Evolutionary conservation across 2,797 vertebrate species (phyloP).

Genomic region (Rousettus madagascariensis): DNA sequence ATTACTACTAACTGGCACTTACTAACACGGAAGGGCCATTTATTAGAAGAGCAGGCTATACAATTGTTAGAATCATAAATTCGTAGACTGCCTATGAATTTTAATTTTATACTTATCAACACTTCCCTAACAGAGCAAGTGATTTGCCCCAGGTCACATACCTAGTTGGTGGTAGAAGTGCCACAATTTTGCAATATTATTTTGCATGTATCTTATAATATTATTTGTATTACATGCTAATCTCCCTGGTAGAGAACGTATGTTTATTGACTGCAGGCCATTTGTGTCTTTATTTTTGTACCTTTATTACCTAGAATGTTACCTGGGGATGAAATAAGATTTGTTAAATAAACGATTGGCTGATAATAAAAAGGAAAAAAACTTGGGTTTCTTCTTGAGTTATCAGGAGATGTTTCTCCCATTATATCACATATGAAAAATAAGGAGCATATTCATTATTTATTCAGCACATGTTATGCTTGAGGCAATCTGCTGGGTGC

Average conservation of each 20-base stretch:
- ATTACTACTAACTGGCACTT: neutral
- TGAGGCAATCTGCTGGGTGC: neutral
- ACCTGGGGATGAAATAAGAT: constrained; percentile 19
- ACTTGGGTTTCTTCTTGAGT: neutral
- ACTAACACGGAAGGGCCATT: neutral
- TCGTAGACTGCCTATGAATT: neutral
- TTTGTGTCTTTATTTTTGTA: constrained; percentile 45
- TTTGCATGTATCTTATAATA: neutral
- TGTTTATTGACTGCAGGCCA: neutral
- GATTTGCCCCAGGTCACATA: neutral
- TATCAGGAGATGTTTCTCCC: neutral
- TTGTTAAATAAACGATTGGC: constrained; percentile 27
- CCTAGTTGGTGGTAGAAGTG: neutral
- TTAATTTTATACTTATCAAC: neutral
- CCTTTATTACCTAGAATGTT: neutral
- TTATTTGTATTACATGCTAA: neutral
- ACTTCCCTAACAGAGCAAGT: neutral
- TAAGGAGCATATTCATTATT: neutral
- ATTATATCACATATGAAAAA: neutral
- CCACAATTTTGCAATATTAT: constrained; percentile 12
- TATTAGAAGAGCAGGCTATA: neutral
- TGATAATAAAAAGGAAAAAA: neutral
- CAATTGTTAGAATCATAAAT: neutral
- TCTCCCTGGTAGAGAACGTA: neutral
- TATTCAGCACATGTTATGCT: neutral